Evolutionary conservation across 35 echinoderm and acorn worm species (phyloP), one percentile per base, ranked within the genome.

Genomic region (Apostichopus japonicus): DNA sequence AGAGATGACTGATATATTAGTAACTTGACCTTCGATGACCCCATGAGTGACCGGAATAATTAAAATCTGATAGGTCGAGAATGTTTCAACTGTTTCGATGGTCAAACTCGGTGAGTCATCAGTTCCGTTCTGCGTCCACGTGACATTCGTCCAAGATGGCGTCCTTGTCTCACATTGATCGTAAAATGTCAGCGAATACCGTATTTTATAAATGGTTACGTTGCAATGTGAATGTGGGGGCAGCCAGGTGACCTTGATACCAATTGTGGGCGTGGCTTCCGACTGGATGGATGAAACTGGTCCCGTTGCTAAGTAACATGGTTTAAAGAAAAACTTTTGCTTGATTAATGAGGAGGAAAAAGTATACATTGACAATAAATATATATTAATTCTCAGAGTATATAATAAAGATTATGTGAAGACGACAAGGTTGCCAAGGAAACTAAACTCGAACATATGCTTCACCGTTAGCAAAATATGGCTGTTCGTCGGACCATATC

Each of bases 191-290:
- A 84, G 53, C 5, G 81, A 22, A 16, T 84, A 84, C 81, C 24
- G 81, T 84, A 84, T 84, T 58, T 84, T 84, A 16, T 84, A 84
- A 17, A 55, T 57, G 24, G 53, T 54, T 16, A 84, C 54, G 81
- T 84, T 84, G 56, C 81, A 84, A 59, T 58, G 55, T 59, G 81
- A 57, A 58, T 84, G 19, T 8, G 81, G 54, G 22, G 54, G 54
- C 0, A 83, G 54, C 79, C 79, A 83, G 8, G 44, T 83, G 17
- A 83, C 54, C 79, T 54, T 17, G n/a, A 83, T 53, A 14, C 33
- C 79, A 17, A 83, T n/a, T 9, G 33, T 55, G 3, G 17, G 33
- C 6, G 79, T 33, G 8, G 54, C 24, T 21, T 54, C n/a, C 33
- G 17, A 83, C 16, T 83, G 79, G n/a, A 83, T 16, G 9, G 79